Percentiles rank a stretch among this genome's conserved stretches.
Evolutionary conservation across 2,797 vertebrate genomes (phyloP).

Genomic region (Enteromius radiatus): DNA sequence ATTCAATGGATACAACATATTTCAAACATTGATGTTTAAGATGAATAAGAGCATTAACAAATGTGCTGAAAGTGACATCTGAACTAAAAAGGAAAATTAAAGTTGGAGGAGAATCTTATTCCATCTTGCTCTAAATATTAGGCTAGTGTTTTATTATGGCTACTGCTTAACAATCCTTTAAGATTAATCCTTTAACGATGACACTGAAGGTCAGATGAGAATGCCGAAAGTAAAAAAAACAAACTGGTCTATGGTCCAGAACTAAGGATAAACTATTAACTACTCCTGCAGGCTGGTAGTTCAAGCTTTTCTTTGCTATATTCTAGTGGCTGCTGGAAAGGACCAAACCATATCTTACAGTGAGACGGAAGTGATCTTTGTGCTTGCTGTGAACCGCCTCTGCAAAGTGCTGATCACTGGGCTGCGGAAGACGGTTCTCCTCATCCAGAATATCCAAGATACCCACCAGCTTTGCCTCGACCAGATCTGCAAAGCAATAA

Average conservation of each 20-base stretch:
- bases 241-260: neutral
- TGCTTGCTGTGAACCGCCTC: slow-evolving; percentile 91
- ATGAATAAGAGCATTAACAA: neutral
- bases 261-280: neutral
- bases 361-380: slow-evolving; percentile 96
- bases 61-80: neutral
- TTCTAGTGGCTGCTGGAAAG: slow-evolving; percentile 9
- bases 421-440: slow-evolving; percentile 95
- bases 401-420: slow-evolving; percentile 96
- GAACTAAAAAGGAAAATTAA: neutral
- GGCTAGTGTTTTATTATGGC: no score
- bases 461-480: slow-evolving; percentile 93
- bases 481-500: slow-evolving; percentile 83
- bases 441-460: slow-evolving; percentile 97
- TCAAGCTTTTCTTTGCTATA: neutral
- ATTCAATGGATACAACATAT: neutral
- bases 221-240: neutral
- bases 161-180: neutral
- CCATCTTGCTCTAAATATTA: neutral
- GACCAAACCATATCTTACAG: slow-evolving; percentile 75
- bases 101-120: neutral
- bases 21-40: neutral
- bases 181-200: neutral
- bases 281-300: neutral
- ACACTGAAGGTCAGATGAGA: neutral